Base-by-base conservation (phyloP, 2,888 invertebrate genomes). In the Acleris emargana region DNA sequence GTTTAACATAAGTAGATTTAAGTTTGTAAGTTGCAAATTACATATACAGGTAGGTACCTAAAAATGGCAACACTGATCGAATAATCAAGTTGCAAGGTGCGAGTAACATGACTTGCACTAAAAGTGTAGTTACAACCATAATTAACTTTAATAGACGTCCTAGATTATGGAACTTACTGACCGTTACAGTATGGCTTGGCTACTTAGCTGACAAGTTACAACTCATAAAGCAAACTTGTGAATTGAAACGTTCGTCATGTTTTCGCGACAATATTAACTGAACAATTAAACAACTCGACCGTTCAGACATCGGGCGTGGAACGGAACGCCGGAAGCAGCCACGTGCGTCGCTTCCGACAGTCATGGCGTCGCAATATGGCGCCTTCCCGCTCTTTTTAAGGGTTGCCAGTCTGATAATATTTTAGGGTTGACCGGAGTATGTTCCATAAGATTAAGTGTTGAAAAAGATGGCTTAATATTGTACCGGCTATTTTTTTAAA, bases 291-390 rank as follows among this genome's bases (percentile, higher is more conserved):
- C 67, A 76, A 78, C 75, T 75, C 74, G 71, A 78, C 76, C 78
- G 73, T 74, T 38, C 38, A 88, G 87, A 89, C 88, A 88, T 88
- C 89, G 88, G 88, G 89, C 84, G 88, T 88, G 83, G 82, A 89
- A 87, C 88, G 89, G 89, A 88, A 89, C 85, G 86, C 82, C 89
- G 91, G 91, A 91, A 89, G 87, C 79, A 79, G 78, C 82, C 91
- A 91, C 91, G 91, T 90, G 91, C 88, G 84, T 84, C 82, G 82
- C 87, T 88, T 91, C 91, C 90, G 80, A 84, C 84, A 80, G 86
- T 83, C 84, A 89, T 88, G 88, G 87, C 88, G 87, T 77, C 85
- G 83, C 89, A 89, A 89, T 83, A 89, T 89, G 89, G 90, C 89
- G 87, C 80, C 80, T 86, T 88, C 85, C 87, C 88, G 87, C 87